Conservation (phyloP, 2,888 invertebrate species). For the Apoda limacodes region DNA sequence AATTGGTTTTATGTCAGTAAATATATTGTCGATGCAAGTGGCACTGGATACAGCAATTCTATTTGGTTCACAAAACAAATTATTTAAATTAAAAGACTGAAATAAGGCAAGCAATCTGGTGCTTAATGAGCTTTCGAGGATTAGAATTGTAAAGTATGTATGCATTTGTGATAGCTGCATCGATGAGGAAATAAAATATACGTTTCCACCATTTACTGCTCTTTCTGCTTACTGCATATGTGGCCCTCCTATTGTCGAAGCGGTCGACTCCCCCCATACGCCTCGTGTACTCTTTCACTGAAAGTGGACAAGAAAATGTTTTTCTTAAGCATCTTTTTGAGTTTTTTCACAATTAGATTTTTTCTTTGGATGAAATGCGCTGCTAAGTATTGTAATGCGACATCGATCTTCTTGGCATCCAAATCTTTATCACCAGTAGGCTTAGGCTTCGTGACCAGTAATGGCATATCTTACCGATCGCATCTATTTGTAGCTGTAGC, state of each 20-base stretch:
- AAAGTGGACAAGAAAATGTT: slow-evolving; percentile 10
- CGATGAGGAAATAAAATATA: too few relatives aligned
- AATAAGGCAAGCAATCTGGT: too few relatives aligned
- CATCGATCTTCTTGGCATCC: not conserved
- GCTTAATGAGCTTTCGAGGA: too few relatives aligned
- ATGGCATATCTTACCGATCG: too few relatives aligned
- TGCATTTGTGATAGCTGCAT: slow-evolving; percentile 20
- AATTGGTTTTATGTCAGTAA: too few relatives aligned
- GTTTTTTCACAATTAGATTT: slow-evolving; percentile 4
- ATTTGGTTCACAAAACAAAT: too few relatives aligned
- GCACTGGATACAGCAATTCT: too few relatives aligned
- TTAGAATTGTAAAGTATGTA: slow-evolving; percentile 17
- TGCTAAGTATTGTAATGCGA: not conserved
- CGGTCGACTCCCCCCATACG: slow-evolving; percentile 24
- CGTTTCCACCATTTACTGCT: too few relatives aligned
- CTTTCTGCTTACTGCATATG: slow-evolving; percentile 19
- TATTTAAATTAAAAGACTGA: too few relatives aligned
- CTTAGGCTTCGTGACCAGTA: slow-evolving; percentile 8
- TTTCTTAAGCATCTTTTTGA: slow-evolving; percentile 8
- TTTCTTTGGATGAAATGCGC: slow-evolving; percentile 7
- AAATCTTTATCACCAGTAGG: not conserved
- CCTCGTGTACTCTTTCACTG: slow-evolving; percentile 22
- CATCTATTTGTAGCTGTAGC: too few relatives aligned
- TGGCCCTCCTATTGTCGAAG: slow-evolving; percentile 18
- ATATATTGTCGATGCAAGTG: too few relatives aligned